Base-by-base conservation (phyloP, 2,888 invertebrate species). In the Osmoderma eremita region DNA sequence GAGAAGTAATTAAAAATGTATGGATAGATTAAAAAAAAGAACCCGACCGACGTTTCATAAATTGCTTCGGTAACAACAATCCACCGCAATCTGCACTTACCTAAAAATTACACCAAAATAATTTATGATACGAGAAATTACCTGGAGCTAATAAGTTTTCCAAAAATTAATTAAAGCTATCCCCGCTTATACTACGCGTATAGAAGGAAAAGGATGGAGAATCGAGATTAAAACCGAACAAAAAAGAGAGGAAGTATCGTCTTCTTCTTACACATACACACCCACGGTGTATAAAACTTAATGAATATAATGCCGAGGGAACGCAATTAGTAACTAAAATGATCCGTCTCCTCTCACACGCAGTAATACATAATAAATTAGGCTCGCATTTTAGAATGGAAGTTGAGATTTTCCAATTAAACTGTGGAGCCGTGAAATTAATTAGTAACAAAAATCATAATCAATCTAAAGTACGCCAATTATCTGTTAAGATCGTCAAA, bases 391-490 rank as follows among this genome's bases (percentile, higher is more conserved):
- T 61, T 61, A 61, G 45, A 61, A 61, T 36, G 48, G 45, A 61
- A 61, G 58, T 45, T 15, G 58, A 61, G 54, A 67, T 67, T 63
- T 67, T 67, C 67, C 62, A 67, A 67, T 67, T 67, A 67, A 65
- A 65, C 39, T 65, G 58, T n/a, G 58, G 45, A 39, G 58, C 62
- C 67, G 67, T 53, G 38, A 68, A 68, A 68, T 68, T 68, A 68
- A 68, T 68, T 68, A 68, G 64, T 79, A 78, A 78, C 80, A 75
- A 79, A 80, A 81, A 80, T 81, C 79, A 81, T 81, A 81, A 81
- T 81, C 80, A 81, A 80, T 80, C 80, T 80, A 79, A 79, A 79
- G 79, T 79, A 80, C 79, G 77, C 78, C 80, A 81, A 81, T 81
- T 81, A 81, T 80, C 77, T 78, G 74, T 73, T 72, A 74, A 74